A percentile compares a stretch with the other conserved stretches of the same genome.
Conservation (phyloP, 2,113 vertebrate species). For the Nothoprocta perdicaria region DNA sequence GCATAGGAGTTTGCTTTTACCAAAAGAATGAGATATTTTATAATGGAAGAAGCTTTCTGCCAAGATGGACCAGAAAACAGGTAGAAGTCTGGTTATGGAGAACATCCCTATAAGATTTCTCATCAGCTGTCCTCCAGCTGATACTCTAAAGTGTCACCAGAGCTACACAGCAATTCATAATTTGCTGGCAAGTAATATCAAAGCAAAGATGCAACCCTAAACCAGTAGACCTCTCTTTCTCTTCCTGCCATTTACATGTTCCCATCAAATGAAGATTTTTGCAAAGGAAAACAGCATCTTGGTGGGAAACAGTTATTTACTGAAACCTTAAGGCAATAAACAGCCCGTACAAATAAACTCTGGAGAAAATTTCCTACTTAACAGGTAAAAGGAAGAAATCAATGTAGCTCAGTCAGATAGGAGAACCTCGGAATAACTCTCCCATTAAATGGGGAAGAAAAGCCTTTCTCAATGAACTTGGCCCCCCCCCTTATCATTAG, state of each 20-base stretch:
- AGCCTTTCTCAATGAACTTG: not conserved
- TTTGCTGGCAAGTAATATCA: not conserved
- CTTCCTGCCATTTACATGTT: not conserved
- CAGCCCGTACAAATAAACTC: not conserved
- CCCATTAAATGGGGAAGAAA: not conserved
- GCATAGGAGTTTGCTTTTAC: not conserved
- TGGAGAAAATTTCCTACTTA: slow-evolving; percentile 1
- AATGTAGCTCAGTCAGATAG: not conserved
- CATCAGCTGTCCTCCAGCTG: not conserved
- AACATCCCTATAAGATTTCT: not conserved
- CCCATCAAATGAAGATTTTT: not conserved
- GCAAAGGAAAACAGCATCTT: not conserved
- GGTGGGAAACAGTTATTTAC: not conserved
- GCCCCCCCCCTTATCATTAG: not conserved
- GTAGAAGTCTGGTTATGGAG: not conserved
- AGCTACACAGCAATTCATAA: not conserved
- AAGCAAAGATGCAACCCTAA: not conserved
- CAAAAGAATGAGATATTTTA: not conserved
- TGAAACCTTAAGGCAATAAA: slow-evolving; percentile 3
- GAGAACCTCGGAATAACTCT: not conserved
- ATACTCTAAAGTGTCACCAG: not conserved
- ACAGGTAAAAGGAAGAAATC: not conserved
- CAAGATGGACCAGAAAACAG: not conserved
- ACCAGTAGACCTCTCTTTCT: not conserved
- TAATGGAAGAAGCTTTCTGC: not conserved